Percentiles rank a stretch among this genome's conserved stretches.
Conservation (phyloP, 2,888 invertebrate genomes). For the Harmothoe impar region DNA sequence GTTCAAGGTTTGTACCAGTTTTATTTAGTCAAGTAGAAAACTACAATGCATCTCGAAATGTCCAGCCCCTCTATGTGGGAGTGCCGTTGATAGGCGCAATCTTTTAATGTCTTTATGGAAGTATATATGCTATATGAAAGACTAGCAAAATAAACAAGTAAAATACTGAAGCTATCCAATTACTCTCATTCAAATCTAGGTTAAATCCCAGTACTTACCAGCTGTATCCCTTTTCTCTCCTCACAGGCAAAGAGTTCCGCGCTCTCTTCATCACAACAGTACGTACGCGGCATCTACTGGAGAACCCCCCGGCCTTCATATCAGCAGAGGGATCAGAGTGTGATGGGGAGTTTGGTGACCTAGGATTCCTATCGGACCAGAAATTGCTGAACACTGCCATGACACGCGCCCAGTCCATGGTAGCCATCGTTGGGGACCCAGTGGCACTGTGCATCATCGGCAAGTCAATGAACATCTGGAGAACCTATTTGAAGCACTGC, state of each 20-base stretch:
- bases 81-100: no score
- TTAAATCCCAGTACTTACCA: no score
- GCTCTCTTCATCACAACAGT: constrained; percentile 81
- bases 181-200: no score
- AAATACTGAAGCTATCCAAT: no score
- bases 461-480: constrained; percentile 72
- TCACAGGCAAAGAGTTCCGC: constrained; percentile 81
- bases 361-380: constrained; percentile 79
- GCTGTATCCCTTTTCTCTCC: neutral
- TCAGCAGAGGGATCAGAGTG: constrained; percentile 64
- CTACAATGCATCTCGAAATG: no score
- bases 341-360: constrained; percentile 76
- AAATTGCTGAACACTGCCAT: constrained; percentile 82
- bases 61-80: no score
- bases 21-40: neutral
- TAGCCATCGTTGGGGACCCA: constrained; percentile 80
- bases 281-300: constrained; percentile 73
- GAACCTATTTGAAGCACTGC: constrained; percentile 74
- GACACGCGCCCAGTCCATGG: constrained; percentile 78
- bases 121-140: no score
- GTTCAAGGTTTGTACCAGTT: constrained; percentile 76
- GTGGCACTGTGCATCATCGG: constrained; percentile 80
- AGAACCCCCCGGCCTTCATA: constrained; percentile 27
- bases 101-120: no score
- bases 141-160: no score